Evolutionary conservation across 2,888 invertebrate species (phyloP).

Genomic region (Galerucella calmariensis): DNA sequence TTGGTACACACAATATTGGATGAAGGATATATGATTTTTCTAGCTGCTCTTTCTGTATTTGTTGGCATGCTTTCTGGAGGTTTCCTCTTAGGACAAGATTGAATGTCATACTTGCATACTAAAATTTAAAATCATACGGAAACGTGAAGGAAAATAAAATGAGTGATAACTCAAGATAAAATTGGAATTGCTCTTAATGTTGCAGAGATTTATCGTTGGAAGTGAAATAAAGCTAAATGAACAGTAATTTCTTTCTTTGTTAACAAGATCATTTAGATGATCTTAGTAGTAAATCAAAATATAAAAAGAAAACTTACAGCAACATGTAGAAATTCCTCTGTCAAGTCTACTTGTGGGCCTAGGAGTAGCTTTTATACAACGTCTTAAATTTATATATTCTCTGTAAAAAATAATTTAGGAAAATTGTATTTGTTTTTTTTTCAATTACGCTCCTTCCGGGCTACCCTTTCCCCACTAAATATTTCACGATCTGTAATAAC

Average conservation of each 20-base stretch:
- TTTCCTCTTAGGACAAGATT: neutral
- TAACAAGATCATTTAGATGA: too few species aligned
- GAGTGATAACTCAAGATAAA: too few species aligned
- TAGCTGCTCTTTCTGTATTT: neutral
- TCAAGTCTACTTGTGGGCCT: neutral
- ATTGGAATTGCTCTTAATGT: too few species aligned
- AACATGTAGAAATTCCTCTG: slow-evolving; percentile 5
- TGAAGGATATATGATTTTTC: slow-evolving; percentile 15
- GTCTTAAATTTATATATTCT: slow-evolving; percentile 15
- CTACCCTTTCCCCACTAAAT: too few species aligned
- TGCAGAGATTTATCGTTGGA: too few species aligned
- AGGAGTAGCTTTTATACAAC: neutral
- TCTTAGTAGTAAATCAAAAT: neutral
- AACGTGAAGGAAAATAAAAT: too few species aligned
- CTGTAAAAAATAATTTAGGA: neutral
- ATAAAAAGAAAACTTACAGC: slow-evolving; percentile 1
- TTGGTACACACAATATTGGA: neutral
- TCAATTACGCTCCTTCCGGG: too few species aligned
- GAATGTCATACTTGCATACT: neutral
- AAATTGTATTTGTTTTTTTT: neutral
- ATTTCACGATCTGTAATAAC: neutral
- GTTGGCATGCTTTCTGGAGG: neutral
- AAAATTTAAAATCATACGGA: neutral
- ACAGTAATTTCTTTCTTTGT: too few species aligned
- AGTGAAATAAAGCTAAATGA: too few species aligned